Evolutionary conservation across 2,888 invertebrate genomes (phyloP), one percentile per base, ranked within the genome.

Genomic region (Callimorpha dominula): DNA sequence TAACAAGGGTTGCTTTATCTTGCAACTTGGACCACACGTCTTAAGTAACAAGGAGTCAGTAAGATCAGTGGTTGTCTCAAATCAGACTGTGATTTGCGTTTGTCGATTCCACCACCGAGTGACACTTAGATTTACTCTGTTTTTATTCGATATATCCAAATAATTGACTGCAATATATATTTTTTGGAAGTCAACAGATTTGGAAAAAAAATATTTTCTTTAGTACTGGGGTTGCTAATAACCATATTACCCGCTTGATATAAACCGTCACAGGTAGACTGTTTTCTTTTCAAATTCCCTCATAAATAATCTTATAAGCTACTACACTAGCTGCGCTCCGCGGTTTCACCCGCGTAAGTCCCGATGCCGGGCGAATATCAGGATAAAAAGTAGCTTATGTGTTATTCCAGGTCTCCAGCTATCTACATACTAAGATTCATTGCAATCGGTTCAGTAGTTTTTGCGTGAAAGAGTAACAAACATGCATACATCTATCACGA

Each of bases 1-100:
- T 3, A n/a, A 57, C 54, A n/a, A 57, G n/a, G 4, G n/a, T 54
- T 3, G 3, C 57, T 20, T 60, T 60, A 60, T 60, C 14, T 31
- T 31, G 31, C 12, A 14, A 65, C 78, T 85, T 85, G 75, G 7
- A 76, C 87, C 83, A 80, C 60, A 79, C 74, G 70, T 70, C 81
- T 84, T 87, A 82, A 86, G 88, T 91, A 92, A 93, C 93, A 87
- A 92, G 90, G 88, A 91, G 88, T 81, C 83, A 87, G 88, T 86
- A 88, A 90, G 90, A 91, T 90, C 86, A 88, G 89, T 88, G 74
- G 87, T 85, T 84, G 88, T 86, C 86, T 86, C 85, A 85, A 87
- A 89, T 87, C 87, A 85, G 87, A 88, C 85, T 88, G 86, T 85
- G 88, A 92, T 90, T 92, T 90, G 91, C 90, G 88, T 90, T 87